Base-by-base conservation (phyloP, 1,140 invertebrate genomes). In the Chymomyza costata region DNA sequence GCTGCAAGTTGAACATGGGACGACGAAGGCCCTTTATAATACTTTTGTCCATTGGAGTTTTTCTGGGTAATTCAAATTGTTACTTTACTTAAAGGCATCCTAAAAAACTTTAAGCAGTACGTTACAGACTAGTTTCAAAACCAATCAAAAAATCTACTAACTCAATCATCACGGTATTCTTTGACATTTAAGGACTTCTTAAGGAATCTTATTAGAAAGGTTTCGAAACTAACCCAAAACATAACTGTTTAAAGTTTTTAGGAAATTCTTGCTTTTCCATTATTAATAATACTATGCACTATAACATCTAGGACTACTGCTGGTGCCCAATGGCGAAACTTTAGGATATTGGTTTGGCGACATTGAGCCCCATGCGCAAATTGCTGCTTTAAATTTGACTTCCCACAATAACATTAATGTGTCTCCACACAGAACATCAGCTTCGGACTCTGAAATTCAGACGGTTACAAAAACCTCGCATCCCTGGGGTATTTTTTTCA, bases 11-110 rank as follows among this genome's bases (percentile, higher is more conserved):
- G 2, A 89, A 87, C 53, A 89, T 94, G 37, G 97, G 97, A 1
- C 88, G 96, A 49, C 87, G 97, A 67, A 88, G 97, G 61, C 96
- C 96, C 0, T 98, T 98, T 83, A 97, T 99, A 69, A 85, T 97
- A 6, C 70, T 96, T 0, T 89, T 97, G 67, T 95, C 96, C 0
- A 84, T 96, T 38, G 96, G 96, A 32, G 95, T 98, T 35, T 87
- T 98, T 43, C 83, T 96, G 31, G 95, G 94, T 95, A 88, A 78
- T 21, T 3, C 6, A 34, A n/a, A n/a, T n/a, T n/a, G n/a, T n/a
- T n/a, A n/a, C n/a, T n/a, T n/a, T n/a, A n/a, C n/a, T n/a, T n/a
- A n/a, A n/a, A n/a, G n/a, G n/a, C n/a, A n/a, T n/a, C n/a, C n/a
- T n/a, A n/a, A n/a, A n/a, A n/a, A n/a, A n/a, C n/a, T n/a, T n/a